phyloP scores from a whole-genome alignment of 2,888 invertebrate species.

The Onchidella celtica region DNA sequence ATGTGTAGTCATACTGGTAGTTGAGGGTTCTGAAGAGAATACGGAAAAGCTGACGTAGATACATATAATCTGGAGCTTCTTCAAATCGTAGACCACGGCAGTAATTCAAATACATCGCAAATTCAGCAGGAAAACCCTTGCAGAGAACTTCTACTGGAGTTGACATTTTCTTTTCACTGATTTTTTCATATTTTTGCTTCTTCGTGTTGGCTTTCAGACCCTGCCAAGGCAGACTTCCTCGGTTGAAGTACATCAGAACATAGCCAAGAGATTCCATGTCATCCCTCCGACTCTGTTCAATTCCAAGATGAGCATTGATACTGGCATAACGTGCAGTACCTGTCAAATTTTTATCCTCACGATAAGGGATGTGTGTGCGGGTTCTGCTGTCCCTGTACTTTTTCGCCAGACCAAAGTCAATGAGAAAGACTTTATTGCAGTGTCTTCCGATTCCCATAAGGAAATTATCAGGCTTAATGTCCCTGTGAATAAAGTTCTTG shows the following conservation, averaged over 20 bases:
- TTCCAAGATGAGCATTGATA: conserved; percentile 99
- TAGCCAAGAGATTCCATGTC: conserved; percentile 99
- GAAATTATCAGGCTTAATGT: conserved; percentile 83
- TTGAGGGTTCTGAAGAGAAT: conserved; percentile 99
- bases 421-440: conserved; percentile 89
- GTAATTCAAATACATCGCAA: conserved; percentile 99
- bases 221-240: conserved; percentile 97
- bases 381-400: conserved; percentile 97
- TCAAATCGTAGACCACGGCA: conserved; percentile 98
- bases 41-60: conserved; percentile 98
- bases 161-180: conserved; percentile 99
- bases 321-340: conserved; percentile 92
- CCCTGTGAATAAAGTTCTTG: conserved; percentile 99
- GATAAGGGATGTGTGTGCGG: conserved; percentile 95
- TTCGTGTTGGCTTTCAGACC: conserved; percentile 98
- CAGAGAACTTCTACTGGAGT: conserved; percentile 98
- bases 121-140: conserved; percentile 99
- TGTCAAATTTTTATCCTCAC: conserved; percentile 81
- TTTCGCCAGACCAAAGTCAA: conserved; percentile 99
- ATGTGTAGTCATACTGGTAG: conserved; percentile 99
- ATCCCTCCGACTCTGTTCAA: conserved; percentile 98
- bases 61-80: conserved; percentile 99
- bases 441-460: conserved; percentile 82
- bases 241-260: conserved; percentile 99
- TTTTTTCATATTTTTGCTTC: conserved; percentile 99